Conservation (phyloP, 2,113 vertebrate species). For the Girardinichthys multiradiatus region DNA sequence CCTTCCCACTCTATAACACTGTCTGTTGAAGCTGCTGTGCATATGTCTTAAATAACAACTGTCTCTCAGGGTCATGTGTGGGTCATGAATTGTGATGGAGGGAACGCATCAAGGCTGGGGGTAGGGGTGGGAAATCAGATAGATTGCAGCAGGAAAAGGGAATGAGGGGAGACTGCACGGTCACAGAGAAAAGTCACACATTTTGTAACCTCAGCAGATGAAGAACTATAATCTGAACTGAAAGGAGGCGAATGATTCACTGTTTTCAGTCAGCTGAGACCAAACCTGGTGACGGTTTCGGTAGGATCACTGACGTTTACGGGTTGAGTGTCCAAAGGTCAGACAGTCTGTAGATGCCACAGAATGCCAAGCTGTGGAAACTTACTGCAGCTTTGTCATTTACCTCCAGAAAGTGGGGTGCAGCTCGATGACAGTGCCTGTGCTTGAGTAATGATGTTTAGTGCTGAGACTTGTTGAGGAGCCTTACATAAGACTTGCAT, state of each 20-base stretch:
- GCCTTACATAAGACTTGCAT: conserved; percentile 1
- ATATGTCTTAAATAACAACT: conserved; percentile 70
- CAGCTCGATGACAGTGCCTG: conserved; percentile 13
- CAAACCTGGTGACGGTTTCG: conserved; percentile 18
- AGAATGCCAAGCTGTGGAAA: conserved; percentile 7
- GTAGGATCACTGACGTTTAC: conserved; percentile 15
- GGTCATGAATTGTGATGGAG: conserved; percentile 57
- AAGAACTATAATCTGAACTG: conserved; percentile 27
- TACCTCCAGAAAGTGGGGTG: conserved; percentile 11
- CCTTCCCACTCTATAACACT: conserved; percentile 45
- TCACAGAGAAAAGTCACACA: conserved; percentile 20
- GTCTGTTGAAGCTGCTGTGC: conserved; percentile 46
- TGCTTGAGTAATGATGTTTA: not conserved
- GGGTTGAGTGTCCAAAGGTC: conserved; percentile 36
- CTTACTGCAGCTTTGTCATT: conserved; percentile 8
- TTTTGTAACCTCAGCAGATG: conserved; percentile 28
- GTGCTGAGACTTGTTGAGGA: not conserved
- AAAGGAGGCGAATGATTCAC: conserved; percentile 22
- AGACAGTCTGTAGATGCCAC: conserved; percentile 7
- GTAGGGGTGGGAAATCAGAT: conserved; percentile 6
- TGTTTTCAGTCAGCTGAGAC: conserved; percentile 29
- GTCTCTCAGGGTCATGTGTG: conserved; percentile 61
- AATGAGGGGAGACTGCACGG: conserved; percentile 23
- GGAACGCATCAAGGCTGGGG: conserved; percentile 5
- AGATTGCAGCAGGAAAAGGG: conserved; percentile 23